These are phyloP conservation scores for Psephotus haematonotus DNA, from an alignment of 2,113 vertebrate species.

Conservation along the genomic window DNA sequence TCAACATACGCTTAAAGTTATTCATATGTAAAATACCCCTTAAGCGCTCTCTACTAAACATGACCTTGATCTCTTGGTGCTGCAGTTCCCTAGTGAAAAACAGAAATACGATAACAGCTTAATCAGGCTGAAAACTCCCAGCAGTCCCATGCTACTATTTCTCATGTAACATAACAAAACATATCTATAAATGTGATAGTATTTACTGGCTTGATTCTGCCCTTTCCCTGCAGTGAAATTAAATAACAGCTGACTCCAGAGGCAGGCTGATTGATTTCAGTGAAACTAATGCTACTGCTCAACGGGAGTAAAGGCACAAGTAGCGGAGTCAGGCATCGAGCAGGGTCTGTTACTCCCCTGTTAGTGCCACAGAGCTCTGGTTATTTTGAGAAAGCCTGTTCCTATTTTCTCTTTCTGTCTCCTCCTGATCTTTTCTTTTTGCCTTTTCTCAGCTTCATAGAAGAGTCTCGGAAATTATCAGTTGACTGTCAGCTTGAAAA, in stretches of 20 bases:
- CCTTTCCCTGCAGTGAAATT: conserved; percentile 59
- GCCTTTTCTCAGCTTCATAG: neutral
- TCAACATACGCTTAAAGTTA: neutral
- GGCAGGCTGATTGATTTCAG: conserved; percentile 62
- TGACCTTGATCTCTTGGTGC: conserved; percentile 63
- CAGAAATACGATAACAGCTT: conserved; percentile 59
- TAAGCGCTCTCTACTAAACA: neutral
- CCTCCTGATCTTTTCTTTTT: neutral
- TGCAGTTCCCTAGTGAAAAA: conserved; percentile 51
- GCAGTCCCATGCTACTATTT: conserved; percentile 44
- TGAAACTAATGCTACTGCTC: conserved; percentile 51
- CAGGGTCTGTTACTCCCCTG: conserved; percentile 29
- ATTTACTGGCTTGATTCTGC: conserved; percentile 61
- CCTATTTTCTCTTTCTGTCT: conserved; percentile 6
- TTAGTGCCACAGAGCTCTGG: conserved; percentile 1
- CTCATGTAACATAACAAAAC: conserved; percentile 68
- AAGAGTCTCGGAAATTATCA: conserved; percentile 11
- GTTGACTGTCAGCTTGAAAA: conserved; percentile 1
- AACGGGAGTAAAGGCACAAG: conserved; percentile 31
- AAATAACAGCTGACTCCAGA: conserved; percentile 61
- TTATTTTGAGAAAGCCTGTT: conserved; percentile 46
- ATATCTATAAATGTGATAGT: conserved; percentile 52
- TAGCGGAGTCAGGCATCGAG: neutral
- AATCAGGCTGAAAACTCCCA: conserved; percentile 56
- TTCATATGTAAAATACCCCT: neutral